phyloP scores from a whole-genome alignment of 1,140 invertebrate species.

The Ptiloglossa arizonensis region DNA sequence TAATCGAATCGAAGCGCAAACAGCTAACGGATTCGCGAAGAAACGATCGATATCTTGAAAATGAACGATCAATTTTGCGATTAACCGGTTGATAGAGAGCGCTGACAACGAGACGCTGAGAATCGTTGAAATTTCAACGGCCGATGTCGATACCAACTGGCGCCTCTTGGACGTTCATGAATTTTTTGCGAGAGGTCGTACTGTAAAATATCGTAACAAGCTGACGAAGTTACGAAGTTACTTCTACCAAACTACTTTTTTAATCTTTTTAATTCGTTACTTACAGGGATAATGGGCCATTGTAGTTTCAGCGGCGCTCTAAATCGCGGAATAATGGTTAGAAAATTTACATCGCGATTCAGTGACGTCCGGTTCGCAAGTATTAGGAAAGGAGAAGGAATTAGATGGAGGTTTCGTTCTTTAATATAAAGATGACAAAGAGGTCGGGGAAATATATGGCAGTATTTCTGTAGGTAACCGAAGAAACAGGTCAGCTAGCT shows the following conservation, averaged over 20 bases:
- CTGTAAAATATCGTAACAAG: background rate
- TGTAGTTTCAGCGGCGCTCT: background rate
- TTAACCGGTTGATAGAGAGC: background rate
- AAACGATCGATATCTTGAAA: too few species aligned
- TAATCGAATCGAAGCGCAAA: too few species aligned
- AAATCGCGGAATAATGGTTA: too few species aligned
- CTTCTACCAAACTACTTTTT: background rate
- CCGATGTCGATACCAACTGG: background rate
- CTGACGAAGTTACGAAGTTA: background rate
- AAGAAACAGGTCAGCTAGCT: constrained; percentile 11
- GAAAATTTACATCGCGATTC: background rate
- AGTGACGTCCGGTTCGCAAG: too few species aligned
- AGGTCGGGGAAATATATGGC: background rate
- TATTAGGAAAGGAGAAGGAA: too few species aligned
- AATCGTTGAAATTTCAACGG: background rate
- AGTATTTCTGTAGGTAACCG: background rate
- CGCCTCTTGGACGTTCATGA: background rate
- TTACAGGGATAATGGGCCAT: background rate
- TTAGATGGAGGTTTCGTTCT: too few species aligned
- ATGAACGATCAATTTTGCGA: too few species aligned
- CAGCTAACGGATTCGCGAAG: too few species aligned
- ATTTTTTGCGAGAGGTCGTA: constrained; percentile 19
- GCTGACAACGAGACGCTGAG: background rate
- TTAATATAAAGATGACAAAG: background rate
- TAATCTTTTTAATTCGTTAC: background rate